Percentiles rank a stretch among this genome's conserved stretches.
phyloP scores from a whole-genome alignment of 2,888 invertebrate genomes.

The Caenorhabditis plicata region DNA sequence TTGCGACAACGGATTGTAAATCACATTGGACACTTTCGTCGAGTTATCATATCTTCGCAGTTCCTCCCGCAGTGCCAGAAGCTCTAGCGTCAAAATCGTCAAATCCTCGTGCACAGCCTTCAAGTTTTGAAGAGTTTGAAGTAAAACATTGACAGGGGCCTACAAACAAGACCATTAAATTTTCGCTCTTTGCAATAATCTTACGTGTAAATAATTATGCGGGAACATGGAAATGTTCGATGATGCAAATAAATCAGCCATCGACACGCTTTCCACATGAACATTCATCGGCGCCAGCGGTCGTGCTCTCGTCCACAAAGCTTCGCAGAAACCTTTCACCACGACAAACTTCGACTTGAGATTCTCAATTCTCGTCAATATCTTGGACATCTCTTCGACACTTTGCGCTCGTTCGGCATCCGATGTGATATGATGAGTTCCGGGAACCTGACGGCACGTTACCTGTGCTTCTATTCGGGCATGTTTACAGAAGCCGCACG shows the following conservation, averaged over 20 bases:
- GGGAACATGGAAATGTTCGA: conserved; percentile 3
- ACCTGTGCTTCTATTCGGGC: conserved; percentile 96
- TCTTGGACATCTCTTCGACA: conserved; percentile 78
- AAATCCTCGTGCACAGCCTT: conserved; percentile 49
- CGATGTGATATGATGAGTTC: conserved; percentile 91
- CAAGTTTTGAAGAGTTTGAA: conserved; percentile 5
- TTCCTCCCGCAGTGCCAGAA: conserved; percentile 38
- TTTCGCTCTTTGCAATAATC: background rate
- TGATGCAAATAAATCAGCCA: conserved; percentile 16
- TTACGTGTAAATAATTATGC: background rate
- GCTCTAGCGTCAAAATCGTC: conserved; percentile 34
- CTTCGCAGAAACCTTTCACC: conserved; percentile 86
- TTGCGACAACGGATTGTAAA: conserved; percentile 13
- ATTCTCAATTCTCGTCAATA: conserved; percentile 89
- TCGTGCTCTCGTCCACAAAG: conserved; percentile 69
- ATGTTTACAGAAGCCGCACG: conserved; percentile 98
- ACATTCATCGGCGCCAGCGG: conserved; percentile 23
- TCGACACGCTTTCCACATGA: conserved; percentile 34
- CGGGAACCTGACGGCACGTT: conserved; percentile 86
- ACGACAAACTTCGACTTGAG: conserved; percentile 87
- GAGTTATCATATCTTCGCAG: conserved; percentile 32
- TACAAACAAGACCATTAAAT: too few relatives aligned
- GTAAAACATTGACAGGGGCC: too few relatives aligned
- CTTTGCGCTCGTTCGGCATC: conserved; percentile 79
- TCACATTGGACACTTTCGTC: conserved; percentile 7